These are phyloP conservation scores for Catocala sponsa DNA, from an alignment of 2,888 invertebrate genomes.

Conservation along the genomic window DNA sequence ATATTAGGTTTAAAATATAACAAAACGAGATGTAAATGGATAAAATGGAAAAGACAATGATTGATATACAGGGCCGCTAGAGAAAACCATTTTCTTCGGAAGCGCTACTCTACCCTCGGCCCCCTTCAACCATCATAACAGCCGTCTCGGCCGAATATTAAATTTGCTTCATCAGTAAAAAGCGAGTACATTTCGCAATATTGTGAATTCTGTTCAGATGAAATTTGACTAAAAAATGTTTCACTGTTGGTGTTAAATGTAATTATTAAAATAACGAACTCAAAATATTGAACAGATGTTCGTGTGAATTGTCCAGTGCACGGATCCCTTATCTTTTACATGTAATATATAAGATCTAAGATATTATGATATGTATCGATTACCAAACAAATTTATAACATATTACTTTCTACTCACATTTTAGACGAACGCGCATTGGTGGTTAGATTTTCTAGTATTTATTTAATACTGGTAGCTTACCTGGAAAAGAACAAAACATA, in stretches of 20 bases:
- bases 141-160: conserved; percentile 77
- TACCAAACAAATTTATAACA: background rate
- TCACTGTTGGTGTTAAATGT: conserved; percentile 30
- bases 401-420: background rate
- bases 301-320: conserved; percentile 9
- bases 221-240: conserved; percentile 47
- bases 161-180: conserved; percentile 77
- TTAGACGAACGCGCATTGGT: background rate
- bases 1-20: conserved; percentile 55
- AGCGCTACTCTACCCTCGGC: conserved; percentile 44
- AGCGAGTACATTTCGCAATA: conserved; percentile 71
- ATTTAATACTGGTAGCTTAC: background rate
- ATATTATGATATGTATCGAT: background rate
- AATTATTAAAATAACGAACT: conserved; percentile 42
- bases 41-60: conserved; percentile 71
- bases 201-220: conserved; percentile 70
- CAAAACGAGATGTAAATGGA: conserved; percentile 55
- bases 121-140: conserved; percentile 60
- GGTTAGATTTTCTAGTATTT: too few relatives aligned
- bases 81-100: conserved; percentile 66
- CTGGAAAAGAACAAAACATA: conserved; percentile 1
- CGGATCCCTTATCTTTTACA: conserved; percentile 2
- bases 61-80: conserved; percentile 66
- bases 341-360: conserved; percentile 1
- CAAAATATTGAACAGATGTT: conserved; percentile 23